Conservation (phyloP, 2,113 vertebrate genomes). For the Amia ocellicauda region DNA sequence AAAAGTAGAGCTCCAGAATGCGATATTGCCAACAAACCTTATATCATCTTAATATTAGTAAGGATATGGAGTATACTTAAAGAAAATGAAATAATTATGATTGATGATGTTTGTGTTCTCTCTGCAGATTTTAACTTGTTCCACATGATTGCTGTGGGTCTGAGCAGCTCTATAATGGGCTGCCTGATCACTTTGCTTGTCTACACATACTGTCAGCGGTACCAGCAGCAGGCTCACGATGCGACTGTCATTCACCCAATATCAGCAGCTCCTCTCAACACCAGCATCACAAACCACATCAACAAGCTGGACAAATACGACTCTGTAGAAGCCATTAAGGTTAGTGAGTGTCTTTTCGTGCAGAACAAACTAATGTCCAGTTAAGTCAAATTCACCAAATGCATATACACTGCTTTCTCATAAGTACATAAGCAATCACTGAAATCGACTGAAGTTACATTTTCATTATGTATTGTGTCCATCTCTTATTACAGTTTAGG, state of each 20-base stretch:
- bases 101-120: slow-evolving; percentile 6
- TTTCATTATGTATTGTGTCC: slow-evolving; percentile 2
- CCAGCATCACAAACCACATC: slow-evolving; percentile 97
- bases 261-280: slow-evolving; percentile 88
- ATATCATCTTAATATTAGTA: too few relatives aligned
- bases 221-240: slow-evolving; percentile 91
- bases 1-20: neutral
- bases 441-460: too few relatives aligned
- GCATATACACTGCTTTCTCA: slow-evolving; percentile 61
- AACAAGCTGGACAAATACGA: slow-evolving; percentile 98
- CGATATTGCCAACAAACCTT: too few relatives aligned
- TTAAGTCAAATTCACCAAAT: too few relatives aligned
- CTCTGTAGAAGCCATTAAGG: slow-evolving; percentile 96
- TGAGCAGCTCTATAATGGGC: slow-evolving; percentile 93
- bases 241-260: slow-evolving; percentile 96
- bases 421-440: slow-evolving; percentile 36
- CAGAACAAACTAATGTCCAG: too few relatives aligned
- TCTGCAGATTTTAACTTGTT: slow-evolving; percentile 90
- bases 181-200: slow-evolving; percentile 90
- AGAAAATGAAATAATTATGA: too few relatives aligned
- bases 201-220: slow-evolving; percentile 93
- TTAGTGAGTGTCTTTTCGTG: slow-evolving; percentile 46
- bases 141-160: slow-evolving; percentile 93
- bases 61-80: too few relatives aligned
- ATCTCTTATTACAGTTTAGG: too few relatives aligned